A percentile compares a stretch with the other conserved stretches of the same genome.
Conservation (phyloP, 2,888 invertebrate genomes). For the Stenchaetothrips biformis region DNA sequence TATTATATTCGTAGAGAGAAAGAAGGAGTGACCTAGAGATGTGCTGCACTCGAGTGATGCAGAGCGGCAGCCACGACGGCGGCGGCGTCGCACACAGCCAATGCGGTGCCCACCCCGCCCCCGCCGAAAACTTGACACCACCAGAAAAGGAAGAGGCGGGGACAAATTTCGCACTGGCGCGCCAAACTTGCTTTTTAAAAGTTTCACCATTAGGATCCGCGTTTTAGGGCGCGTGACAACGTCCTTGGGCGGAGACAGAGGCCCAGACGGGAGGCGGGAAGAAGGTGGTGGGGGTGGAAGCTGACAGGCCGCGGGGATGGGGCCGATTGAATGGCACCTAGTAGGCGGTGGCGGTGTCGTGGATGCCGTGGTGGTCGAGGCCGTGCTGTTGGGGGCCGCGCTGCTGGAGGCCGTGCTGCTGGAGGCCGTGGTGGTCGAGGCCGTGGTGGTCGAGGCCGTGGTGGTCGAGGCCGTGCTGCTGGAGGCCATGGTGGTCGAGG, state of each 20-base stretch:
- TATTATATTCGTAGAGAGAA: too few relatives aligned
- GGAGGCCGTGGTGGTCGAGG: too few relatives aligned
- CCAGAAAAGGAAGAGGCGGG: background rate
- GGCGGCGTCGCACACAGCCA: background rate
- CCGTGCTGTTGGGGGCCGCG: too few relatives aligned
- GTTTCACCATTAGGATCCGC: slow-evolving; percentile 24
- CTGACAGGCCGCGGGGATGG: background rate
- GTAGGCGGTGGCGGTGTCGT: background rate
- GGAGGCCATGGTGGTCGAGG: too few relatives aligned
- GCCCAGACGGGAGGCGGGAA: background rate
- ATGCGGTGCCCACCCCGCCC: background rate
- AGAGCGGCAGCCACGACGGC: too few relatives aligned
- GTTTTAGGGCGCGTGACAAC: background rate
- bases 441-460: too few relatives aligned
- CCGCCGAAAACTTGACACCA: background rate
- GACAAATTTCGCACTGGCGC: slow-evolving; percentile 17
- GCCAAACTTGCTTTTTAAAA: slow-evolving; percentile 22
- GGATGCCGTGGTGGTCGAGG: background rate
- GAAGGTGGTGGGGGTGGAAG: background rate
- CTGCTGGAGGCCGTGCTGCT: too few relatives aligned
- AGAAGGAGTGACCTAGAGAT: too few relatives aligned
- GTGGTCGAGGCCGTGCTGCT: too few relatives aligned
- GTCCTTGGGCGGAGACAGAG: background rate
- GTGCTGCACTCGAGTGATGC: too few relatives aligned
- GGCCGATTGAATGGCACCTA: background rate